phyloP scores from a whole-genome alignment of 2,888 invertebrate genomes.

The Tetranychus piercei region DNA sequence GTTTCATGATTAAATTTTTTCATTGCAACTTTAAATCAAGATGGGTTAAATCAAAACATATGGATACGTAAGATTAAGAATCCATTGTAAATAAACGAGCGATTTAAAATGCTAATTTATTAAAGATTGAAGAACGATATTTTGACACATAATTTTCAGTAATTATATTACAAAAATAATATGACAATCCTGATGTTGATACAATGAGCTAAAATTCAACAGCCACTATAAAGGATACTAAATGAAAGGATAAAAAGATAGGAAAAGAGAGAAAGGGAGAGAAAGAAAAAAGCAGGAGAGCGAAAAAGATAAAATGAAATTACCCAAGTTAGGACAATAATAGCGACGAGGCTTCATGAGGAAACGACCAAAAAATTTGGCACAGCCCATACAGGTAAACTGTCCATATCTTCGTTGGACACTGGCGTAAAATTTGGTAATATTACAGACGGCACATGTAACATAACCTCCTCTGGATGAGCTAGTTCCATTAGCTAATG shows the following conservation, averaged over 20 bases:
- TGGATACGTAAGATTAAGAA: neutral
- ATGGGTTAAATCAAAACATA: neutral
- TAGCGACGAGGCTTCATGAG: slow-evolving; percentile 18
- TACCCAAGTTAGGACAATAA: slow-evolving; percentile 17
- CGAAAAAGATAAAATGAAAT: neutral
- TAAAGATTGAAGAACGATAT: too few species aligned
- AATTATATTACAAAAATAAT: neutral
- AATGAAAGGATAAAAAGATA: neutral
- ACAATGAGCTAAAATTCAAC: neutral
- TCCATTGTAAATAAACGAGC: neutral
- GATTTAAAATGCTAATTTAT: too few species aligned
- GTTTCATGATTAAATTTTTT: neutral
- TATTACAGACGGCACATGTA: slow-evolving; percentile 19
- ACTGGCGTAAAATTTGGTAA: slow-evolving; percentile 21
- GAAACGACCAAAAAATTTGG: slow-evolving; percentile 22
- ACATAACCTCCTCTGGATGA: slow-evolving; percentile 14
- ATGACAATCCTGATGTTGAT: neutral
- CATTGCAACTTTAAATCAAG: neutral
- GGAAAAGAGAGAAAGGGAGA: neutral
- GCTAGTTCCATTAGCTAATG: neutral
- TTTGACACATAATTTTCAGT: too few species aligned
- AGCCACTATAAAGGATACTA: neutral
- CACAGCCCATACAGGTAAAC: slow-evolving; percentile 19
- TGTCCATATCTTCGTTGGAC: slow-evolving; percentile 22
- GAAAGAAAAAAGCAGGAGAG: neutral